Base-by-base conservation (phyloP, 1,140 invertebrate genomes). In the Leptinotarsa defecta region DNA sequence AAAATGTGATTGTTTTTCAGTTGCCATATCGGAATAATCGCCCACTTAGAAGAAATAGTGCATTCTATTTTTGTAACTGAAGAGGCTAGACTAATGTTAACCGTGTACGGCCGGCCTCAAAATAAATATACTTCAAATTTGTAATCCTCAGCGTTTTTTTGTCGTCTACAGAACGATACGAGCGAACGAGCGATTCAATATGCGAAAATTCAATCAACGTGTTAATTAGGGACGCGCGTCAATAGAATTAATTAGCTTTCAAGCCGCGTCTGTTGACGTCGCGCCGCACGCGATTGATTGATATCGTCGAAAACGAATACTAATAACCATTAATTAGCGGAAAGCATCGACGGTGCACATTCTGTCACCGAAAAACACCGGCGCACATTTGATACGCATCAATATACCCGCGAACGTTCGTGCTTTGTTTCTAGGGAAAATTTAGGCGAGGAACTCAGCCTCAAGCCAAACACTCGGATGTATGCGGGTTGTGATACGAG, bases 211-310 rank as follows among this genome's bases (percentile, higher is more conserved):
- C 52, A 57, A 57, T 57, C 52, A 57, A 57, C 52, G 52, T 57
- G 52, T 57, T n/a, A 57, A 57, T 57, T 57, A 57, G 15, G 52
- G 52, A 57, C 52, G 52, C 15, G n/a, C 52, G 8, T 57, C 52
- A 57, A 57, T 57, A 57, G 52, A 57, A 57, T 57, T 57, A 57
- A 57, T 57, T 57, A 57, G 52, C 52, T 57, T n/a, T 57, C 52
- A 4, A 57, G 52, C 52, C 15, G 52, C 52, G 52, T 57, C 52
- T 57, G n/a, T 57, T 57, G 52, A 57, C 52, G 52, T 57, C 52
- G 52, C 52, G 52, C n/a, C 15, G 52, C 52, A 19, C 52, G 52
- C 52, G 52, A 17, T 57, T 57, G 52, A 57, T 57, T 57, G 52
- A 57, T 57, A 57, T 57, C 52, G 52, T 57, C 52, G 52, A 57